Evolutionary conservation across 1,140 invertebrate genomes (phyloP).

Genomic region (Sinonovacula constricta): DNA sequence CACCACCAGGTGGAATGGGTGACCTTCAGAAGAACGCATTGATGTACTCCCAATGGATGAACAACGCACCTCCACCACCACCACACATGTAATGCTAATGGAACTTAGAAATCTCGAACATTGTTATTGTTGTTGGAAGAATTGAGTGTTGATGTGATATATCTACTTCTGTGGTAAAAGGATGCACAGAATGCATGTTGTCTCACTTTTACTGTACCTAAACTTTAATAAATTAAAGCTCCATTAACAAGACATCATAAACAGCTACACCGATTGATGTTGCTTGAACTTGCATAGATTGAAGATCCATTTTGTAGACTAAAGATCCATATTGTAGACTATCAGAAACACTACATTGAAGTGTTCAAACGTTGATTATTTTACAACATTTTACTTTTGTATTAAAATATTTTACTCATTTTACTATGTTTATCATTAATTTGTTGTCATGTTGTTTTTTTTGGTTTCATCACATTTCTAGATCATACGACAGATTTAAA

Average conservation of each 20-base stretch:
- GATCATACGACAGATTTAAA: no score
- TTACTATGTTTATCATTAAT: no score
- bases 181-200: neutral
- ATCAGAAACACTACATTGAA: no score
- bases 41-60: slow-evolving; percentile 14
- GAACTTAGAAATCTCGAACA: neutral
- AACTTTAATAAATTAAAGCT: neutral
- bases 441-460: no score
- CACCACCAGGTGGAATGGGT: no score
- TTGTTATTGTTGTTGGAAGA: neutral
- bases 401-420: no score
- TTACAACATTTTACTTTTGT: no score
- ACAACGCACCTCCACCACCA: neutral
- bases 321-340: no score
- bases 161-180: neutral
- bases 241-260: neutral
- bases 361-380: no score
- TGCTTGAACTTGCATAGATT: no score
- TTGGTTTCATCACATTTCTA: no score
- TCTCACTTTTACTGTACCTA: neutral
- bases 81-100: neutral
- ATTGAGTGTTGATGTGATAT: neutral
- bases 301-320: no score
- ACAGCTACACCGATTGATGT: neutral
- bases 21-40: neutral